Conservation (phyloP, 2,797 vertebrate genomes). For the Heliangelus exortis region DNA sequence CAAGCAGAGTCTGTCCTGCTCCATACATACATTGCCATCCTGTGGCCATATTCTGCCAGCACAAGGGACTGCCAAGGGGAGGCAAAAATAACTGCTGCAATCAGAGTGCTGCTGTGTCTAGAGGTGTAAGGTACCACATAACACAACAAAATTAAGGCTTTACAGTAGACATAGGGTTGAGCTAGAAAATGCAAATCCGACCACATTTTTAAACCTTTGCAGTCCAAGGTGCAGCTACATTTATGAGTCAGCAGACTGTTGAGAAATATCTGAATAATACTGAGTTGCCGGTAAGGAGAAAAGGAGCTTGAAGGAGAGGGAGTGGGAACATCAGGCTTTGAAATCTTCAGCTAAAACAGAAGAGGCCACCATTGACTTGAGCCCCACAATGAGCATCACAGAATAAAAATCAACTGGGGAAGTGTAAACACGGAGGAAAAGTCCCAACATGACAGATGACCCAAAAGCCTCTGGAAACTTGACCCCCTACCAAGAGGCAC, state of each 20-base stretch:
- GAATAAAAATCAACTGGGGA: not conserved
- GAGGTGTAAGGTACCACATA: not conserved
- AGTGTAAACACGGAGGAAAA: not conserved
- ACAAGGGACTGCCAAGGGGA: not conserved
- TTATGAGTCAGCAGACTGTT: not conserved
- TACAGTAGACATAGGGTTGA: not conserved
- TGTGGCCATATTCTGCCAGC: constrained; percentile 10
- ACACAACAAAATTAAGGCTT: not conserved
- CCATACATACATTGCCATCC: constrained; percentile 40
- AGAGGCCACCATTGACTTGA: not conserved
- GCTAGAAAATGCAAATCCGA: not conserved
- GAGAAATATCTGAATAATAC: not conserved
- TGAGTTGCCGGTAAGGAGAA: not conserved
- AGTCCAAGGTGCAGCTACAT: not conserved
- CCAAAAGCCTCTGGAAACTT: not conserved
- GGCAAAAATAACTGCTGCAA: not conserved
- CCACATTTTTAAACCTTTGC: not conserved
- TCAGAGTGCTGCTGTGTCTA: accelerated
- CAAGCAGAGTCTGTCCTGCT: not conserved
- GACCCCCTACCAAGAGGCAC: not conserved
- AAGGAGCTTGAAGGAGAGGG: not conserved
- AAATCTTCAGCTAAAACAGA: not conserved
- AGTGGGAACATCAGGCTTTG: not conserved
- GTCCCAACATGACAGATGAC: not conserved
- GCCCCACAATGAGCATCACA: not conserved